Base-by-base conservation (phyloP, 2,113 vertebrate genomes). In the Cavia aperea region DNA sequence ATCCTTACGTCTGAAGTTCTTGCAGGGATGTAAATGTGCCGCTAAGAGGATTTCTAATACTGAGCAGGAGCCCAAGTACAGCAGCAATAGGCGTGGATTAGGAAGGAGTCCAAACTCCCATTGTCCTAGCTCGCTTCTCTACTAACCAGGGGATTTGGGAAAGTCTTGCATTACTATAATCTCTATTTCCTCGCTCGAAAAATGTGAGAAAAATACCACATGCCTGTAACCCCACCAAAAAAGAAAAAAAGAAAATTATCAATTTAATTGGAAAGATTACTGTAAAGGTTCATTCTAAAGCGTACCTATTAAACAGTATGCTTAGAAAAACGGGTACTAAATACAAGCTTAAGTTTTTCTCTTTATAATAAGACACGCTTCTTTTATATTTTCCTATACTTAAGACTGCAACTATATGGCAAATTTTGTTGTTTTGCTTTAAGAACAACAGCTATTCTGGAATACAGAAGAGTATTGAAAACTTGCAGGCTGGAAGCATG, bases 261-360 rank as follows among this genome's bases (percentile, higher is more conserved):
- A 82, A 19, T 68, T 46, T 56, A 62, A 13, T 62, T 79, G 15
- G 49, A 70, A 91, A 92, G 39, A 84, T 84, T 86, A 49, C 14
- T 66, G 3, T 82, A 70, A 95, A 78, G 10, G 18, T 51, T 36
- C 33, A 36, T 54, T 68, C 8, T 65, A 63, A 93, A 92, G 13
- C 11, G 1, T 79, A 43, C 15, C 72, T 85, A 14, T 33, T 81
- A 93, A 93, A 65, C 33, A 91, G 56, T 11, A 63, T 49, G 7
- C 65, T 94, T 86, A 63, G 46, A 84, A 93, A 93, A 92, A 66
- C 33, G 89, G 6, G n/a, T 88, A 58, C 62, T 68, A 62, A 86
- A 79, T 46, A 31, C 87, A 77, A 15, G 23, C 36, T 79, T 46
- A 58, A 31, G 51, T 62, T n/a, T 90, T 65, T 84, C 36, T 91